Evolutionary conservation across 2,113 vertebrate genomes (phyloP).

Genomic region (Madoqua kirkii): DNA sequence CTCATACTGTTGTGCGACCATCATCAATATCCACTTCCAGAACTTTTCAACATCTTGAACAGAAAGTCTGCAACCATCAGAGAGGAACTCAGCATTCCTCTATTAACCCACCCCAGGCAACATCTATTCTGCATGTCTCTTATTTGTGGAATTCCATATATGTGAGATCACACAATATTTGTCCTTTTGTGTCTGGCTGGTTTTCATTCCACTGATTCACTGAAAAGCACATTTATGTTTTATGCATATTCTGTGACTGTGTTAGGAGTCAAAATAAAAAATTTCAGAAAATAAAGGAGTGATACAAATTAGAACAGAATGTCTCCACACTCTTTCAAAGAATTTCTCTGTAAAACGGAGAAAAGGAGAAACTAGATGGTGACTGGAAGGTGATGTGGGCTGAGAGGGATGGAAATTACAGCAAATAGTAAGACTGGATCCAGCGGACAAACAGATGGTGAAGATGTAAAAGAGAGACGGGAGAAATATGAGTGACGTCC

Average conservation of each 20-base stretch:
- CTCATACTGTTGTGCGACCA: background rate
- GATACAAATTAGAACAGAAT: background rate
- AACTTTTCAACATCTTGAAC: background rate
- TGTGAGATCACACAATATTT: background rate
- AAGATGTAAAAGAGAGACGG: background rate
- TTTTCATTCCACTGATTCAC: background rate
- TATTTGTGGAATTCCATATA: background rate
- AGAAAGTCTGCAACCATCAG: background rate
- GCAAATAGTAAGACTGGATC: background rate
- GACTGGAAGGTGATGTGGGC: background rate
- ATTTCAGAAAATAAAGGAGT: background rate
- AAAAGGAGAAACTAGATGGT: background rate
- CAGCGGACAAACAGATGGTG: background rate
- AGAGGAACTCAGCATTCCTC: background rate
- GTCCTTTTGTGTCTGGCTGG: background rate
- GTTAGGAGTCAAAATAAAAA: background rate
- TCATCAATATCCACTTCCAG: background rate
- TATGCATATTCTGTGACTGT: background rate
- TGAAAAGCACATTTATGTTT: background rate
- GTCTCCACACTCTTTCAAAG: background rate
- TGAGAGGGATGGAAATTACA: background rate
- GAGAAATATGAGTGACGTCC: background rate
- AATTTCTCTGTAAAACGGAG: background rate
- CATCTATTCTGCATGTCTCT: background rate
- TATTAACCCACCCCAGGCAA: background rate